Conservation (phyloP, 2,113 vertebrate species). For the Pundamilia nyererei region DNA sequence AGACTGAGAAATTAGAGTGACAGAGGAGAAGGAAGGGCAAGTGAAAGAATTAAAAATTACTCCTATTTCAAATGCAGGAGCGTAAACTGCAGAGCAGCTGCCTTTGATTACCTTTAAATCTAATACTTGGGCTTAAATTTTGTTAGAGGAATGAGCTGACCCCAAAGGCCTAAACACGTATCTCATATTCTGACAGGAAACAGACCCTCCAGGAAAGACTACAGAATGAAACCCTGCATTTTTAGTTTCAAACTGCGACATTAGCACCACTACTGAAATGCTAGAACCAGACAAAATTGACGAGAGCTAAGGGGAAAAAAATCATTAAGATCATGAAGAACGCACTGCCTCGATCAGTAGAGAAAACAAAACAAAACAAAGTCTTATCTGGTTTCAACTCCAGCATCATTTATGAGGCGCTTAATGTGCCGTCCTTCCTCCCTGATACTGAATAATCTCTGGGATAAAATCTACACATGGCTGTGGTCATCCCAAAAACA, state of each 20-base stretch:
- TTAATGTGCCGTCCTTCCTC: constrained; percentile 2
- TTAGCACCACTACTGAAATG: background rate
- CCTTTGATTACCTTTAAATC: constrained; percentile 1
- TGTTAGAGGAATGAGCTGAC: background rate
- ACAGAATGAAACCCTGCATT: background rate
- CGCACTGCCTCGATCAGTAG: rapidly evolving
- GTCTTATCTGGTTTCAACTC: constrained; percentile 1
- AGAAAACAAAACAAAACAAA: background rate
- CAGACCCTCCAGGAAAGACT: background rate
- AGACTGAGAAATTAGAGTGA: constrained; percentile 17
- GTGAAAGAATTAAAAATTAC: background rate
- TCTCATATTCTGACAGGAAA: background rate
- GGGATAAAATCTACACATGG: constrained; percentile 54
- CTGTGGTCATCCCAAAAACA: constrained; percentile 48
- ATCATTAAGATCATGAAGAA: background rate
- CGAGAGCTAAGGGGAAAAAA: background rate
- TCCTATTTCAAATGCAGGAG: background rate
- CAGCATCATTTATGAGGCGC: background rate
- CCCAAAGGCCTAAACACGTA: background rate
- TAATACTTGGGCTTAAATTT: background rate
- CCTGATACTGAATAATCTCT: constrained; percentile 41
- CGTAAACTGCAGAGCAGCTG: background rate
- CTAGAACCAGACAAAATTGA: background rate
- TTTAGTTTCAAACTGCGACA: background rate
- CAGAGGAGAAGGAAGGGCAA: background rate